Evolutionary conservation across 1,140 invertebrate species (phyloP).

Genomic region (Hylaeus volcanicus): DNA sequence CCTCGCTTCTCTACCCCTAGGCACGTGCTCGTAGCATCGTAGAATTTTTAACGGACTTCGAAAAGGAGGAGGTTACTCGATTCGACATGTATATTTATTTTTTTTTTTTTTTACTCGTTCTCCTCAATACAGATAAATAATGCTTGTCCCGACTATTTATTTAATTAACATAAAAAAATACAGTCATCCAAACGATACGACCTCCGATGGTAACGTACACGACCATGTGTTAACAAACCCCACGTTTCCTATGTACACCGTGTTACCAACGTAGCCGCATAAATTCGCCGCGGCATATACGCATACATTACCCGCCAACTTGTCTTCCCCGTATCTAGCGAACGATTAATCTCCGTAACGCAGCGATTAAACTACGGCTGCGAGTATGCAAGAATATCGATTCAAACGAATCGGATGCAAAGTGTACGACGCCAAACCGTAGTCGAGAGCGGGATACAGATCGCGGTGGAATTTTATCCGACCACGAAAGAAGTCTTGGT

Average conservation of each 20-base stretch:
- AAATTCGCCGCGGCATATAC: conserved; percentile 26
- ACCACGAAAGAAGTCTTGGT: too few species aligned
- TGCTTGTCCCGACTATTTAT: too few species aligned
- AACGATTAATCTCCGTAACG: conserved; percentile 44
- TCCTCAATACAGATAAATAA: too few species aligned
- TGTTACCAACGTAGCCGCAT: conserved; percentile 6
- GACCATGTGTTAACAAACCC: conserved; percentile 2
- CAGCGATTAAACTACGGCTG: conserved; percentile 34
- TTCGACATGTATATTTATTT: too few species aligned
- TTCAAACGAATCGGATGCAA: conserved; percentile 44
- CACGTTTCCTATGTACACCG: background rate
- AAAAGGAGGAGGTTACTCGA: too few species aligned
- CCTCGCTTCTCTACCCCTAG: too few species aligned
- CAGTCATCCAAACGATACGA: background rate
- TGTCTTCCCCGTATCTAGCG: conserved; percentile 26
- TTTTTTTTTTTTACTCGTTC: background rate
- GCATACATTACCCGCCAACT: conserved; percentile 33
- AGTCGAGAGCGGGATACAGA: background rate
- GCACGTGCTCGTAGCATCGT: too few species aligned
- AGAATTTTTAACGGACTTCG: background rate
- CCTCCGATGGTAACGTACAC: too few species aligned
- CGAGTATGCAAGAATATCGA: conserved; percentile 42
- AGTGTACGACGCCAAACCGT: conserved; percentile 3
- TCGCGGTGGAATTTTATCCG: too few species aligned
- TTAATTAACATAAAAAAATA: background rate